Evolutionary conservation across 92 coral and sea anemone genomes (phyloP).

Genomic region (Porites cylindrica): DNA sequence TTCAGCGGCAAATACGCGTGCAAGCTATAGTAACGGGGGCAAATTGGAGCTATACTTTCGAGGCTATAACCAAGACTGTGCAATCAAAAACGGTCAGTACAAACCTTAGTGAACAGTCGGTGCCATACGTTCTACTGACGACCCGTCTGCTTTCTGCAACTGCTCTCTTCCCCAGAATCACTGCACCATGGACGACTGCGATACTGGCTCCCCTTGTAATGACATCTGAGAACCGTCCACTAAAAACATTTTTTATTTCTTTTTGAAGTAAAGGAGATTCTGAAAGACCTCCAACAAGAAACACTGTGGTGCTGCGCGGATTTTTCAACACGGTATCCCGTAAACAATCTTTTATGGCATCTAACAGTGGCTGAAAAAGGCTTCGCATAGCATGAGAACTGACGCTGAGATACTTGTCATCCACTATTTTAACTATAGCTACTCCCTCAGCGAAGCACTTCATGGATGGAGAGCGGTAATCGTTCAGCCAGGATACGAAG

Average conservation of each 20-base stretch:
- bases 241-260: conserved; percentile 8
- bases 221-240: background rate
- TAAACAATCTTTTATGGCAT: background rate
- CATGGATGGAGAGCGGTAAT: conserved; percentile 17
- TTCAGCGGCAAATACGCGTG: too few species aligned
- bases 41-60: too few species aligned
- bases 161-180: conserved; percentile 4
- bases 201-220: background rate
- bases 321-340: background rate
- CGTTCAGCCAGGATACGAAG: conserved; percentile 23
- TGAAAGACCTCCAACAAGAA: conserved; percentile 13
- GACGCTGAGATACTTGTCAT: conserved; percentile 1
- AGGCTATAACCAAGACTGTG: too few species aligned
- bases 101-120: conserved; percentile 17
- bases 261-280: conserved; percentile 6
- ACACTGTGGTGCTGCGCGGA: background rate
- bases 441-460: conserved; percentile 5
- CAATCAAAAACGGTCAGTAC: background rate
- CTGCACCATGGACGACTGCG: conserved; percentile 9
- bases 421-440: background rate
- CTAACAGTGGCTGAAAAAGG: background rate
- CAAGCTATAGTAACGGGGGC: too few species aligned
- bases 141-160: background rate
- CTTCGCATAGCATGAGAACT: background rate
- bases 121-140: background rate